A percentile compares a stretch with the other conserved stretches of the same genome.
phyloP scores from a whole-genome alignment of 2,797 vertebrate species.

The Merluccius polli region DNA sequence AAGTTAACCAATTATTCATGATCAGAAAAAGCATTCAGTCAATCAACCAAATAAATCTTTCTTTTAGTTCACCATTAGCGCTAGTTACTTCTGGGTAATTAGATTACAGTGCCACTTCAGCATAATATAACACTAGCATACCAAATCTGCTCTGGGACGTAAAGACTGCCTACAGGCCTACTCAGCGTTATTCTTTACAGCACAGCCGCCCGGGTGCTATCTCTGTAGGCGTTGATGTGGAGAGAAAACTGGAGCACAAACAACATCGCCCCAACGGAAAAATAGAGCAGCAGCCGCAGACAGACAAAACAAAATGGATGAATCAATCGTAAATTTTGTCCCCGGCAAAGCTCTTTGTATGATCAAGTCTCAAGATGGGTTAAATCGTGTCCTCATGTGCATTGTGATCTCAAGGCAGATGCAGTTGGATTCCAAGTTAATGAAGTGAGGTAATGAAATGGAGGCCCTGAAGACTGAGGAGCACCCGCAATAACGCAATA shows the following conservation, averaged over 20 bases:
- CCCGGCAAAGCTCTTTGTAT: neutral
- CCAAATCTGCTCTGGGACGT: neutral
- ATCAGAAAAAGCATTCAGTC: neutral
- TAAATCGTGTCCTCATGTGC: neutral
- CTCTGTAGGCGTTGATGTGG: conserved; percentile 12
- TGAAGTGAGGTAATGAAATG: neutral
- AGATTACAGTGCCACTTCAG: neutral
- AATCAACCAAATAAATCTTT: neutral
- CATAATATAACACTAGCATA: neutral
- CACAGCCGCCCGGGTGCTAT: neutral
- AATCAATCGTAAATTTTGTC: neutral
- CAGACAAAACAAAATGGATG: neutral
- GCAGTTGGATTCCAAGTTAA: neutral
- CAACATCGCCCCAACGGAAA: neutral
- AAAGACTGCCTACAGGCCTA: neutral
- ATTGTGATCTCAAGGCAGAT: neutral
- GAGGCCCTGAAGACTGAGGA: no score
- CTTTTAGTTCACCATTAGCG: neutral
- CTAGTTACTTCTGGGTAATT: neutral
- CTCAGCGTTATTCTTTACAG: neutral
- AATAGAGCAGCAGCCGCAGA: neutral
- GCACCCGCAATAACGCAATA: neutral
- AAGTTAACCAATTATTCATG: neutral
- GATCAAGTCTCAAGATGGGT: neutral
- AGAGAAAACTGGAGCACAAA: neutral